Evolutionary conservation across 2,113 vertebrate species (phyloP).

Genomic region (Bostrychus sinensis): DNA sequence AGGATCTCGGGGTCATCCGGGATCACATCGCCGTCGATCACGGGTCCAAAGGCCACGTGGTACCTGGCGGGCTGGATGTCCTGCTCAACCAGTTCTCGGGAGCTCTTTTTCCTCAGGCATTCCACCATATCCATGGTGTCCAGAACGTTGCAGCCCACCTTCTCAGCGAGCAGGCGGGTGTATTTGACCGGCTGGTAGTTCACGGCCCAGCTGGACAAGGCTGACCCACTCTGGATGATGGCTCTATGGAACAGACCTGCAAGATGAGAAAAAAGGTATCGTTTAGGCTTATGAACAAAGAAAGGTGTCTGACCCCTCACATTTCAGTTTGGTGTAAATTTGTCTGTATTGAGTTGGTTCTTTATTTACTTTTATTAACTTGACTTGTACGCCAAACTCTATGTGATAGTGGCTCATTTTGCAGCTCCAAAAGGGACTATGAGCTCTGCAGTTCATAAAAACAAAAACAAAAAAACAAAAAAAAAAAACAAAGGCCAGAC

Average conservation of each 20-base stretch:
- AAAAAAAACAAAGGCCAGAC: slow-evolving; percentile 70
- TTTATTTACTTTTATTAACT: too few relatives aligned
- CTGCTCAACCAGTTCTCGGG: slow-evolving; percentile 96
- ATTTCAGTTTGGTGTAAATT: too few relatives aligned
- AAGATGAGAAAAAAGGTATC: slow-evolving; percentile 47
- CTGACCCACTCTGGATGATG: slow-evolving; percentile 97
- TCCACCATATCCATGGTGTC: slow-evolving; percentile 99
- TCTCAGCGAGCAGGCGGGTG: slow-evolving; percentile 94
- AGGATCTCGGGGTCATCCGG: slow-evolving; percentile 97
- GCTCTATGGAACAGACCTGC: slow-evolving; percentile 97
- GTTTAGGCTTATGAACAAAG: slow-evolving; percentile 27
- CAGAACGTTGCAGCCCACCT: slow-evolving; percentile 97
- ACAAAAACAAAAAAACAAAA: too few relatives aligned
- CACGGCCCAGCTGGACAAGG: slow-evolving; percentile 98
- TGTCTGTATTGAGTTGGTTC: too few relatives aligned
- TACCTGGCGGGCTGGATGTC: slow-evolving; percentile 98
- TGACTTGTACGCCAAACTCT: slow-evolving; percentile 33
- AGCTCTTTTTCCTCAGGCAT: slow-evolving; percentile 95
- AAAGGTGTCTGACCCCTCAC: too few relatives aligned
- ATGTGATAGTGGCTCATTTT: slow-evolving; percentile 60
- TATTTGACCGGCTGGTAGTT: slow-evolving; percentile 99
- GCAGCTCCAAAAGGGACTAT: slow-evolving; percentile 60
- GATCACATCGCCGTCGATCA: slow-evolving; percentile 97
- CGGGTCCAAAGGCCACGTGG: slow-evolving; percentile 97
- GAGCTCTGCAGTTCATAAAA: slow-evolving; percentile 56